Base-by-base conservation (phyloP, 2,888 invertebrate genomes). In the Odontocolon sp. region DNA sequence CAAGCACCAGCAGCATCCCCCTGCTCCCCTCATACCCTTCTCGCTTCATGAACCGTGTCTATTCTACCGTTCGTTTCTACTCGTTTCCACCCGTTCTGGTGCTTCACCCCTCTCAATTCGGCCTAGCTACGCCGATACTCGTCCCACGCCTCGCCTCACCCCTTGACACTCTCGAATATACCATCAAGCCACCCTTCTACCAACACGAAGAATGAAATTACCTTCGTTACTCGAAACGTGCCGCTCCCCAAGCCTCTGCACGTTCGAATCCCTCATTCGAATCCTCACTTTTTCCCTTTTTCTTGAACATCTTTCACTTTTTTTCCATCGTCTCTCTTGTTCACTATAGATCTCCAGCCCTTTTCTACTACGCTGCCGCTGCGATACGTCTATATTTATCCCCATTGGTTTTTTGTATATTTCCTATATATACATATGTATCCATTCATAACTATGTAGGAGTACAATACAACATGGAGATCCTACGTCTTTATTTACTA, bases 151-250 rank as follows among this genome's bases (percentile, higher is more conserved):
- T 70, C 36, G 56, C 66, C 26, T 9, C 23, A 33, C 59, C 54
- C 67, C 33, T 52, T 11, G 16, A 40, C 70, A 77, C 82, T 79
- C 82, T 26, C 11, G 33, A 36, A 42, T n/a, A 66, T 36, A 76
- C 78, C 77, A 76, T 71, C 79, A 66, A 79, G 83, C 83, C 83
- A 83, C 84, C 85, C 86, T 86, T 85, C 80, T 84, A 71, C 77
- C 79, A 76, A 66, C 36, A 47, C 66, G 85, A 88, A 86, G 87
- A 88, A 89, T 88, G 83, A 90, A 90, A 90, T 90, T 90, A 88
- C 89, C 90, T 90, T 90, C 89, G 90, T 90, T 90, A 89, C 85
- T 87, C 83, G 87, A 87, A 84, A 88, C 85, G 85, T 87, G 84
- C 86, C 84, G 87, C 86, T 71, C 67, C 56, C 68, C 74, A 63